phyloP scores from a whole-genome alignment of 1,140 invertebrate genomes.

The Saxidomus purpurata region DNA sequence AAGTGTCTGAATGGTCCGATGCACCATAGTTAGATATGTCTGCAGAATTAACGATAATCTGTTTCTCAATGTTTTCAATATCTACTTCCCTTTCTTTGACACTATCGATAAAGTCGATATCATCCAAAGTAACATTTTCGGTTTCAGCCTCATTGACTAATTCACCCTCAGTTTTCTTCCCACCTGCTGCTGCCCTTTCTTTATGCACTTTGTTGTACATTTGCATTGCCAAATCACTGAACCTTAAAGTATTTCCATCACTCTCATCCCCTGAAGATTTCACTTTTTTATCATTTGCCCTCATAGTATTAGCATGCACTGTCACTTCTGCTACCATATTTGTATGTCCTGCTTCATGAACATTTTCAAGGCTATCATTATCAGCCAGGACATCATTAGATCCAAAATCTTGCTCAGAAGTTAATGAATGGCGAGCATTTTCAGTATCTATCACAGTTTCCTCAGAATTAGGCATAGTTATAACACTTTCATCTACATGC shows the following conservation, averaged over 20 bases:
- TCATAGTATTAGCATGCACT: conserved; percentile 30
- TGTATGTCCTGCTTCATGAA: conserved; percentile 17
- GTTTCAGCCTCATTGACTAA: background rate
- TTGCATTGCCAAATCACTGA: background rate
- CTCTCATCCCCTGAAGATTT: background rate
- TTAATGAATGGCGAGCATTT: conserved; percentile 30
- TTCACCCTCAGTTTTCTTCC: background rate
- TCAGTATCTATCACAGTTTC: conserved; percentile 15
- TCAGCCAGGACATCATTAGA: conserved; percentile 51
- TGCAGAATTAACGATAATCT: conserved; percentile 24
- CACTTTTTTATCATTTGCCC: background rate
- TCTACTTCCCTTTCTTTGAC: background rate
- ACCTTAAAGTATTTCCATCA: background rate
- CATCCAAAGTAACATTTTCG: background rate
- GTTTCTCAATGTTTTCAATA: conserved; percentile 31
- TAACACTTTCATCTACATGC: background rate
- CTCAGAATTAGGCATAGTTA: background rate
- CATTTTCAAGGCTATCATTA: conserved; percentile 63
- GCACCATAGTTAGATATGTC: background rate
- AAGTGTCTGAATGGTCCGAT: background rate
- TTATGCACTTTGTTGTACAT: background rate
- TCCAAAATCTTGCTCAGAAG: conserved; percentile 57
- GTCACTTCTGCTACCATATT: conserved; percentile 46
- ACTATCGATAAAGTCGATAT: conserved; percentile 5
- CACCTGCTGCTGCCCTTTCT: background rate